Conservation (phyloP, 2,888 invertebrate genomes). For the Tachina lurida region DNA sequence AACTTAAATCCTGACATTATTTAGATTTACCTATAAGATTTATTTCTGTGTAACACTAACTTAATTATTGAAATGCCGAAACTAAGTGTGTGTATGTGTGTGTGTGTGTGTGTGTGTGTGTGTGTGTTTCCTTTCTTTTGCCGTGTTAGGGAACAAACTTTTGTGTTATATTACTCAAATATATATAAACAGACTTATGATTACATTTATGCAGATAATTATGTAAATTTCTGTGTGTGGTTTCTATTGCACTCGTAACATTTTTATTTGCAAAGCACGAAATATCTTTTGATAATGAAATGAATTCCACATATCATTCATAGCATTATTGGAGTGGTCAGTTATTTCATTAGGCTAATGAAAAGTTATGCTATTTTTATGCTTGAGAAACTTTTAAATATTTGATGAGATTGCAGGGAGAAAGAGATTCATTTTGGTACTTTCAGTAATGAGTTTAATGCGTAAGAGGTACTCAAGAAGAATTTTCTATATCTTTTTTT, state of each 20-base stretch:
- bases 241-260: not conserved
- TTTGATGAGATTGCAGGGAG: constrained; percentile 18
- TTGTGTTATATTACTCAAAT: not conserved
- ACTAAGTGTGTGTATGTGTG: not conserved
- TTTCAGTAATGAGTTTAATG: not conserved
- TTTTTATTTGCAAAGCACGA: not conserved
- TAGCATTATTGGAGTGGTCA: constrained; percentile 17
- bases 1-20: too few relatives aligned
- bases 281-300: constrained; percentile 8
- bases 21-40: too few relatives aligned
- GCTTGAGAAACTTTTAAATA: not conserved
- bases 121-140: not conserved
- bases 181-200: not conserved
- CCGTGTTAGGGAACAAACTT: not conserved
- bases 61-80: not conserved
- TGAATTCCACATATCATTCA: not conserved
- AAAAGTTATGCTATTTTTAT: constrained; percentile 37
- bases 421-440: not conserved
- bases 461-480: too few relatives aligned
- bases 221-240: not conserved
- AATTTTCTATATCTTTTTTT: too few relatives aligned
- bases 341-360: constrained; percentile 47
- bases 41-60: too few relatives aligned
- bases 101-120: not conserved
- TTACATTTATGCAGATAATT: not conserved